Evolutionary conservation across 2,888 invertebrate genomes (phyloP).

Genomic region (Himalopsyche japonica): DNA sequence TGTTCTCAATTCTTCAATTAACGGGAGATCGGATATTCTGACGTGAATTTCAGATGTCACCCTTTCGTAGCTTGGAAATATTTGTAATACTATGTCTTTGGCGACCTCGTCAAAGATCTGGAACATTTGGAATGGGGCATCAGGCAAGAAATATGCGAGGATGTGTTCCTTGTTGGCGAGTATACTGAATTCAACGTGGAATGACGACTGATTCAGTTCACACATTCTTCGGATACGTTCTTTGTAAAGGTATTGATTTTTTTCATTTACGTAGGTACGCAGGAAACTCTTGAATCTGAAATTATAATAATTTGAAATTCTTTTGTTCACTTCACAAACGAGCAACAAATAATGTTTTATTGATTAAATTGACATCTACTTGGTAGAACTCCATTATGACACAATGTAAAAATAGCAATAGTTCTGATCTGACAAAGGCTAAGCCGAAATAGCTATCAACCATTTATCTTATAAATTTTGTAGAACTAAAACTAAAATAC

Average conservation of each 20-base stretch:
- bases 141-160: conserved; percentile 94
- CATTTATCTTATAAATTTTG: too few relatives aligned
- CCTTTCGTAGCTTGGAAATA: conserved; percentile 94
- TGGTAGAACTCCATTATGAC: too few relatives aligned
- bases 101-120: conserved; percentile 94
- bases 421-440: too few relatives aligned
- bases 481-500: too few relatives aligned
- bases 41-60: conserved; percentile 95
- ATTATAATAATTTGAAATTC: conserved; percentile 13
- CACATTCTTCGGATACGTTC: conserved; percentile 95
- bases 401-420: too few relatives aligned
- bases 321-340: not conserved
- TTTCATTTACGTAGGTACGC: conserved; percentile 84
- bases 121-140: conserved; percentile 97
- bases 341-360: not conserved
- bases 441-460: too few relatives aligned
- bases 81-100: conserved; percentile 88
- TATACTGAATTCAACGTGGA: conserved; percentile 91
- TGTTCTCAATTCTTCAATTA: conserved; percentile 93
- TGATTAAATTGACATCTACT: too few relatives aligned
- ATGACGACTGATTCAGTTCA: conserved; percentile 85
- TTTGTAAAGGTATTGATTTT: conserved; percentile 85
- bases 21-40: conserved; percentile 90
- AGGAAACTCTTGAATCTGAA: conserved; percentile 84
- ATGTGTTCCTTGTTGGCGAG: conserved; percentile 90